Base-by-base conservation (phyloP, 2,113 vertebrate genomes). In the Tricholaema leucomelas region DNA sequence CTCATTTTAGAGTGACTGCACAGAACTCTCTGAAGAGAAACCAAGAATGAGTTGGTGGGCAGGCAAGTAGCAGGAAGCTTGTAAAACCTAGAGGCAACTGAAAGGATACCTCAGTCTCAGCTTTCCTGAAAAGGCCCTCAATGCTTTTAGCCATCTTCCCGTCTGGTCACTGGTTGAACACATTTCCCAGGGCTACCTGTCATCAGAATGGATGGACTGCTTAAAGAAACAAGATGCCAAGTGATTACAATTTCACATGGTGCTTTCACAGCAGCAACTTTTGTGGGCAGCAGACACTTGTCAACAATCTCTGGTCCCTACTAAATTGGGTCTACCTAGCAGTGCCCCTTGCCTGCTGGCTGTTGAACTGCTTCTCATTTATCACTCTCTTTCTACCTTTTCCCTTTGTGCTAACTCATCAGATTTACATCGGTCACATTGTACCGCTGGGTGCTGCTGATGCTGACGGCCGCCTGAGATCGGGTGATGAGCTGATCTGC, bases 371-470 rank as follows among this genome's bases (percentile, higher is more conserved):
- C 6, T 63, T 59, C 44, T 79, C 50, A 69, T 31, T 60, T 46
- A 4, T 9, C 30, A 8, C 25, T 40, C 16, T 18, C 3, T 36
- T 40, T 7, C 11, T 1, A 31, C 40, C 33, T 15, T 27, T 65
- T 17, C 50, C 20, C 33, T 74, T 58, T 40, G 44, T 64, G 61
- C 86, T 36, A 46, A 84, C 50, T 79, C 66, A 35, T 81, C 97
- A 99, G 99, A 99, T 99, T 95, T 99, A 99, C 96, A 99, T 99
- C 10, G 99, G 99, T 93, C 99, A 99, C 97, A 99, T 99, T 79
- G 99, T 99, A 95, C 99, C 99, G 54, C 97, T 99, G 90, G 99
- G 99, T 9, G 99, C 99, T 30, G 99, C 99, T 8, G 99, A 99
- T 42, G 98, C 99, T 10, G 99, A 99, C 1, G 98, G 99, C 20